Conservation (phyloP, 2,797 vertebrate genomes). For the Chaetodon trifasciatus region DNA sequence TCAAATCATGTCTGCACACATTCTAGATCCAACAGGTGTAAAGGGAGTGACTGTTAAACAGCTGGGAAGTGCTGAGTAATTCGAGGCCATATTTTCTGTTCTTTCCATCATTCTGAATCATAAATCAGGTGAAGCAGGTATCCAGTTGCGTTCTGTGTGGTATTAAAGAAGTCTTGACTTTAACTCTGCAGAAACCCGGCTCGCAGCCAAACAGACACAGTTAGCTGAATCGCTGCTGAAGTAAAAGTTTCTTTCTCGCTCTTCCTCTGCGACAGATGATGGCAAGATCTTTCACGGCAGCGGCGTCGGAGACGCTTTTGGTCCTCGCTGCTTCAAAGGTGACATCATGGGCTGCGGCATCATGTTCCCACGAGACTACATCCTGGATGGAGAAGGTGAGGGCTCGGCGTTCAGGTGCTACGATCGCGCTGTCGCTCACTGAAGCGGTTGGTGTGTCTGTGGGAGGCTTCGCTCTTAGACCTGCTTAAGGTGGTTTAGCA, state of each 20-base stretch:
- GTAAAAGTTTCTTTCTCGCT: neutral
- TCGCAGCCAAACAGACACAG: neutral
- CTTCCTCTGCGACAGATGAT: slow-evolving; percentile 78
- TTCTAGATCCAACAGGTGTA: no score
- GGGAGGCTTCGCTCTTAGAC: slow-evolving; percentile 53
- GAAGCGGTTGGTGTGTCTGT: slow-evolving; percentile 13
- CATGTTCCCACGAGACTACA: slow-evolving; percentile 93
- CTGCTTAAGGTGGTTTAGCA: slow-evolving; percentile 52
- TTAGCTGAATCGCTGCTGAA: neutral
- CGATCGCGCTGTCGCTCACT: slow-evolving; percentile 32
- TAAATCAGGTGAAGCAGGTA: neutral
- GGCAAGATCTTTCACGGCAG: slow-evolving; percentile 94
- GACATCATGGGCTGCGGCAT: slow-evolving; percentile 95
- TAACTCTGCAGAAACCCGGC: neutral
- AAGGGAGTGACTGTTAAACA: no score
- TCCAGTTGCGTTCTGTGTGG: neutral
- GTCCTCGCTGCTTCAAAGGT: slow-evolving; percentile 90
- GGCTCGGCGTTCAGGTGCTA: slow-evolving; percentile 4
- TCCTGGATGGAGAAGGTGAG: slow-evolving; percentile 90
- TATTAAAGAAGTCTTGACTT: neutral
- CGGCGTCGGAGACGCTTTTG: slow-evolving; percentile 91
- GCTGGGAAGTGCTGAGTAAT: no score
- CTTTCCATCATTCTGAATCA: neutral
- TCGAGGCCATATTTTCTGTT: neutral
- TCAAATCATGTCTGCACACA: no score